Percentiles rank a stretch among this genome's conserved stretches.
Conservation (phyloP, 2,113 vertebrate genomes). For the Alexandromys fortis region DNA sequence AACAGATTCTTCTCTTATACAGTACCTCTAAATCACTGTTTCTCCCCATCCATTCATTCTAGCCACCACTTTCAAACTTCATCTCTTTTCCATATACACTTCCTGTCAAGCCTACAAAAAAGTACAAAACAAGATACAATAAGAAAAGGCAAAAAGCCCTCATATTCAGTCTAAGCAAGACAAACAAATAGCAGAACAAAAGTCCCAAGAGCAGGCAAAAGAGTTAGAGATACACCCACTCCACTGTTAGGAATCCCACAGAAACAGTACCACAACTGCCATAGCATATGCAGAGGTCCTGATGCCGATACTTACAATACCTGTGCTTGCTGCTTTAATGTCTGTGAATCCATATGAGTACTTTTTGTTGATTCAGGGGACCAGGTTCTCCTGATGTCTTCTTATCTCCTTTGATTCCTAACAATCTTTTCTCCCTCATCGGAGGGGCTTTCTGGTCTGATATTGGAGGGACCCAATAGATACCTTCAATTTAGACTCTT, state of each 20-base stretch:
- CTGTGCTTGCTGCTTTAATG: background rate
- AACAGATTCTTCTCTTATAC: background rate
- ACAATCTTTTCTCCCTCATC: background rate
- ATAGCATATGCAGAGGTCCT: background rate
- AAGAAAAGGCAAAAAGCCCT: no score
- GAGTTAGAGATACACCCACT: no score
- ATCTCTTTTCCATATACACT: no score
- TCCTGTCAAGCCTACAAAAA: background rate
- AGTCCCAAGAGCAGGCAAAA: background rate
- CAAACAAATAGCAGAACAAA: background rate
- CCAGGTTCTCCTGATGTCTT: background rate
- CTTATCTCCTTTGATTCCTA: background rate
- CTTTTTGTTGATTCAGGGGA: background rate
- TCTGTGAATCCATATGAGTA: background rate
- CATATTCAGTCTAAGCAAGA: background rate
- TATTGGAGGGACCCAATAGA: background rate
- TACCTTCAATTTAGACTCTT: background rate
- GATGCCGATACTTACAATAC: background rate
- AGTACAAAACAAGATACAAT: background rate
- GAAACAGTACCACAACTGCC: no score
- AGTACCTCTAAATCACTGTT: background rate
- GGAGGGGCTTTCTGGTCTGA: background rate
- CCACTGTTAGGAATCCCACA: no score
- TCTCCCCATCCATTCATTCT: background rate
- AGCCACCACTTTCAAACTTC: rapidly evolving